Evolutionary conservation across 92 coral and sea anemone genomes (phyloP), one percentile per base, ranked within the genome.

Genomic region (Porites cylindrica): DNA sequence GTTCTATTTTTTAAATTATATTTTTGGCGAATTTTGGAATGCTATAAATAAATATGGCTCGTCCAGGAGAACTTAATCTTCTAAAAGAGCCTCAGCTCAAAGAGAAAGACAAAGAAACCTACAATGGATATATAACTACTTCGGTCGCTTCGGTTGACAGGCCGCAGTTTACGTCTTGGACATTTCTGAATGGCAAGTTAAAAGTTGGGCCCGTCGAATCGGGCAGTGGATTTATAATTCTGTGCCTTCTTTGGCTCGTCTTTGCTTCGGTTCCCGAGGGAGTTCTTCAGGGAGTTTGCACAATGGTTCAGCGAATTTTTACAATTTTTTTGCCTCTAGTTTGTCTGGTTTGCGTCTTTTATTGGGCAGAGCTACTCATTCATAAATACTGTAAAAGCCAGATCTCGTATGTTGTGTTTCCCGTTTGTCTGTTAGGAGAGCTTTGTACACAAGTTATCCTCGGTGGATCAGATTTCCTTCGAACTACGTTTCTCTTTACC

Each of bases 301-400:
- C 91, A 50, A 68, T 97, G 67, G 82, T 95, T 50, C 98, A 93
- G 82, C 87, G 90, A 65, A 69, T 93, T 70, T 86, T 94, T 70
- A 94, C 92, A 74, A 74, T 93, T 61, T 92, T 95, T 70, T 78
- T 97, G 80, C 99, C 99, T 16, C 86, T 92, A 51, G 80, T 92
- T 74, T 95, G 98, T 80, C 86, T 96, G 67, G 92, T 93, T 85
- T 97, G 98, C 76, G 98, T 97, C 23, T 97, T 97, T 76, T 97
- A 95, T 84, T 97, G 99, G 99, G 96, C 93, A 80, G 96, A 96
- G 84, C 92, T 97, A 61, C 94, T 96, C 52, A 95, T 97, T 75
- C 99, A 97, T 77, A 97, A 95, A 78, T 97, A 97, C 86, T 93
- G 98, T 87, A 91, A 95, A 84, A 93, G 93, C 64, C 93, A 93